Evolutionary conservation across 2,113 vertebrate genomes (phyloP).

Genomic region (Corythoichthys haematopterus): DNA sequence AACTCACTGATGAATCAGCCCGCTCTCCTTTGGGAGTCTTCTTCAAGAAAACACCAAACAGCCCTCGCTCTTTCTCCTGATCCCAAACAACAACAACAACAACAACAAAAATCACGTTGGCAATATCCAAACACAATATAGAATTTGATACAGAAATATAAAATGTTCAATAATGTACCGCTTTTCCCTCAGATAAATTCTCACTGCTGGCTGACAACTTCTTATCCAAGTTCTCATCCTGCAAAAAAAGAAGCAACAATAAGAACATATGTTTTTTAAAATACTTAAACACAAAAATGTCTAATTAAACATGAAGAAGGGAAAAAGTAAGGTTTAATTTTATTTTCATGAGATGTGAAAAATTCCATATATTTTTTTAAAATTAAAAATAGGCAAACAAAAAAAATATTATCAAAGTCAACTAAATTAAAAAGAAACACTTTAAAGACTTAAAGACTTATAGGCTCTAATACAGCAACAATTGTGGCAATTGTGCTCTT

Average conservation of each 20-base stretch:
- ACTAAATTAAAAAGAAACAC: no score
- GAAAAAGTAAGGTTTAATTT: neutral
- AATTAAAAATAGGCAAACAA: neutral
- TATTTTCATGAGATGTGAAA: no score
- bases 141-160: neutral
- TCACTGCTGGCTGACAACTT: constrained; percentile 28
- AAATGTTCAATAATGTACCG: constrained; percentile 13
- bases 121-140: neutral
- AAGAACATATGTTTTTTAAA: neutral
- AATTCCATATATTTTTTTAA: neutral
- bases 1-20: constrained; percentile 24
- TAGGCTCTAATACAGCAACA: no score
- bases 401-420: no score
- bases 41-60: constrained; percentile 44
- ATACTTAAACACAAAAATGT: neutral
- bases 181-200: constrained; percentile 35
- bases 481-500: no score
- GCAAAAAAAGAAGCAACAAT: neutral
- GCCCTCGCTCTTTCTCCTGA: constrained; percentile 38
- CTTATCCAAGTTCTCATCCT: constrained; percentile 25
- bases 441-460: no score
- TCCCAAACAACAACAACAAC: neutral
- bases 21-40: constrained; percentile 41
- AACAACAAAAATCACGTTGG: neutral
- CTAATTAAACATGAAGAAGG: neutral